Percentiles rank a stretch among this genome's conserved stretches.
Evolutionary conservation across 2,113 vertebrate species (phyloP).

Genomic region (Pedionomus torquatus): DNA sequence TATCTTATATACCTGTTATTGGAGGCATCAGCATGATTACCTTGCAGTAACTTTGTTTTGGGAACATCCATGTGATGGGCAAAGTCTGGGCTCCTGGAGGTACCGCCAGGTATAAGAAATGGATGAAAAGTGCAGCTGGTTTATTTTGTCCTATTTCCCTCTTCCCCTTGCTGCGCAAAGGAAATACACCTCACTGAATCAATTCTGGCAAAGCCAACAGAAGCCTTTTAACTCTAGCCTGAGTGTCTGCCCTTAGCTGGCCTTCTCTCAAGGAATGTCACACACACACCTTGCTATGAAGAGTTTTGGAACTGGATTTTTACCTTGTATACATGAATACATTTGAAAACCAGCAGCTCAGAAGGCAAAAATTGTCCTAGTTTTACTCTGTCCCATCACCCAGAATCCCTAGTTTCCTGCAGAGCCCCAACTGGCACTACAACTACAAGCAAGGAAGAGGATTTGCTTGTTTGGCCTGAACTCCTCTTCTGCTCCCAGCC

Average conservation of each 20-base stretch:
- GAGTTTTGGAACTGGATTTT: background rate
- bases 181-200: background rate
- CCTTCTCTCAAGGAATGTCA: background rate
- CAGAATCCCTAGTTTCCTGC: background rate
- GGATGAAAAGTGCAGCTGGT: background rate
- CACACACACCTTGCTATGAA: background rate
- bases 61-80: rapidly evolving
- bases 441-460: background rate
- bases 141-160: background rate
- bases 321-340: background rate
- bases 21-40: background rate
- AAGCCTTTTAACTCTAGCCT: background rate
- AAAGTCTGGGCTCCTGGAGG: background rate
- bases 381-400: background rate
- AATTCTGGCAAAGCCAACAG: background rate
- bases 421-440: background rate
- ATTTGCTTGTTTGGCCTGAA: rapidly evolving
- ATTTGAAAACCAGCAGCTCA: background rate
- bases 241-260: background rate
- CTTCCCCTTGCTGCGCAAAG: too few species aligned
- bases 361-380: background rate
- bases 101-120: background rate
- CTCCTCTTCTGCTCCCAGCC: background rate
- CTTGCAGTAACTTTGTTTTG: background rate
- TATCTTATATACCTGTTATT: rapidly evolving